Base-by-base conservation (phyloP, 2,888 invertebrate species). In the Cosmorhoe ocellata region DNA sequence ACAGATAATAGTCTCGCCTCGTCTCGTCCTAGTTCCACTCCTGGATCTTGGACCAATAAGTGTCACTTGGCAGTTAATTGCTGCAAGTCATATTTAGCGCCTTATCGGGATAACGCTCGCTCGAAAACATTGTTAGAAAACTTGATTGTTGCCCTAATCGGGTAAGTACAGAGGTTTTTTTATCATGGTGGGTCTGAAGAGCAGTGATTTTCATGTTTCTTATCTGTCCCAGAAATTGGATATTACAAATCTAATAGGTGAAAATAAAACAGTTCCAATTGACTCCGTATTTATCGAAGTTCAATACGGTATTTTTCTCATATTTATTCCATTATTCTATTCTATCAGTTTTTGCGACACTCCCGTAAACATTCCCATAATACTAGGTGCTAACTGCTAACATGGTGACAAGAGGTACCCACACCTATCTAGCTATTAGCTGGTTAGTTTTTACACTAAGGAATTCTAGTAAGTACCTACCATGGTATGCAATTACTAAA, bases 11-110 rank as follows among this genome's bases (percentile, higher is more conserved):
- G 7, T 6, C 10, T 7, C 31, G 4, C 31, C 30, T 11, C 30
- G 37, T n/a, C 34, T 22, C 13, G 9, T 30, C 22, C 30, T 51
- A 37, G 33, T 9, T 51, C 1, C 46, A 4, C 10, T 28, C 22
- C 43, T 42, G 47, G 34, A n/a, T 14, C 3, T 42, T 14, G 11
- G 2, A 46, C 18, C 33, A 43, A 47, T 43, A 47, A 45, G 48
- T 48, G 40, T 48, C 48, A 37, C 38, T 36, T 56, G 40, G 10
- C 41, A 47, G 42, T 59, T 74, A 69, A 74, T 71, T 74, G 66
- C 66, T 57, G 47, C 51, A 46, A 50, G 63, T 67, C 57, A 68
- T 67, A 63, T 68, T 71, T 57, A 51, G 42, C 48, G 56, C 72
- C 70, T 45, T 71, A 69, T 62, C 55, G 42, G 69, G 71, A 59